Conservation (phyloP, 1,140 invertebrate species). For the Cheumatopsyche charites region DNA sequence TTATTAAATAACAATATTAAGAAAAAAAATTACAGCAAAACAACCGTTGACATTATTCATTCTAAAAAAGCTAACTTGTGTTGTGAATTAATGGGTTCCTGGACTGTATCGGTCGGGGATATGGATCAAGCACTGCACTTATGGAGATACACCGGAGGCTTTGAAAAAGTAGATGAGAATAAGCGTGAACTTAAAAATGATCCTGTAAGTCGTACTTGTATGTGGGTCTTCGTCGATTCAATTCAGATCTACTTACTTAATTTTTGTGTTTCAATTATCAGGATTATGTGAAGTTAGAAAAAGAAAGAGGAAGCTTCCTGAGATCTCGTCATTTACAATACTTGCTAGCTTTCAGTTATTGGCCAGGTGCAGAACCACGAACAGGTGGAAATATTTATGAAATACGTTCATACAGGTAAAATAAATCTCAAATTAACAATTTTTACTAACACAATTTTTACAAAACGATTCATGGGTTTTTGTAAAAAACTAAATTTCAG, state of each 20-base stretch:
- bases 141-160: constrained; percentile 93
- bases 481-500: no score
- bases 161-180: constrained; percentile 83
- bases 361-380: constrained; percentile 80
- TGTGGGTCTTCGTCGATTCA: neutral
- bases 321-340: constrained; percentile 91
- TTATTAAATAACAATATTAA: no score
- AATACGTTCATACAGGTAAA: constrained; percentile 80
- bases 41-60: constrained; percentile 78
- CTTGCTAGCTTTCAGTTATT: constrained; percentile 88
- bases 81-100: constrained; percentile 81
- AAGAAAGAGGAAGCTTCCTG: constrained; percentile 83
- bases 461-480: no score
- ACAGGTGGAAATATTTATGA: constrained; percentile 87
- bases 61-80: constrained; percentile 72
- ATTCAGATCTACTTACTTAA: constrained; percentile 16
- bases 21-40: constrained; percentile 74
- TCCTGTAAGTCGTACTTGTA: constrained; percentile 61
- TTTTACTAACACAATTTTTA: no score
- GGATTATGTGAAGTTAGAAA: constrained; percentile 80
- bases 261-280: constrained; percentile 53
- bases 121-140: constrained; percentile 96
- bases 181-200: constrained; percentile 75
- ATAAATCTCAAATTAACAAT: no score
- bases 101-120: constrained; percentile 94